Evolutionary conservation across 2,113 vertebrate species (phyloP).

Genomic region (Tonatia bakeri): DNA sequence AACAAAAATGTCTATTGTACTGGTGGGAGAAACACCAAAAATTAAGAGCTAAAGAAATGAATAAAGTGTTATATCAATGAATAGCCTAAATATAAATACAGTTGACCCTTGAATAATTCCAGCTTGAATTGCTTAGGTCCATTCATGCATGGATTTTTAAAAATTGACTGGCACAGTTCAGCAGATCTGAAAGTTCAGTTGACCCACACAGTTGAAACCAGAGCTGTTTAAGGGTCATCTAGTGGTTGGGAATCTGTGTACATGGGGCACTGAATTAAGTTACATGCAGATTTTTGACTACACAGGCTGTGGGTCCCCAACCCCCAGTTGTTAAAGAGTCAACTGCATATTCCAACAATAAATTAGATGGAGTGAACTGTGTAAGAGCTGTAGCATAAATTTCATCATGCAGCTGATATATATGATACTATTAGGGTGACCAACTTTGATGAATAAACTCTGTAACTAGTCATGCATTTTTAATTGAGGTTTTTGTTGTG

Average conservation of each 20-base stretch:
- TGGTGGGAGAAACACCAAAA: neutral
- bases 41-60: slow-evolving; percentile 1
- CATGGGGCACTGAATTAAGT: too few species aligned
- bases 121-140: neutral
- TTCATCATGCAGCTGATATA: neutral
- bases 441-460: neutral
- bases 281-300: neutral
- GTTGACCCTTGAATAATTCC: neutral
- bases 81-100: neutral
- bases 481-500: neutral
- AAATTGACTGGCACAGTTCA: neutral
- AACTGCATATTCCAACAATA: neutral
- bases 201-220: neutral
- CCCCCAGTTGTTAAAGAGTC: neutral
- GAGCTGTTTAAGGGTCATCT: neutral
- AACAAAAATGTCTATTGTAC: neutral
- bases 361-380: neutral
- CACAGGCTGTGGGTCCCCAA: neutral
- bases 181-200: neutral
- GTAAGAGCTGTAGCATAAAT: neutral
- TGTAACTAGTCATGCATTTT: neutral
- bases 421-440: neutral
- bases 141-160: neutral
- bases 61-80: neutral
- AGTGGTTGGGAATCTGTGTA: neutral